These are phyloP conservation scores for Branchellion lobata DNA, from an alignment of 2,888 invertebrate genomes.

Conservation along the genomic window DNA sequence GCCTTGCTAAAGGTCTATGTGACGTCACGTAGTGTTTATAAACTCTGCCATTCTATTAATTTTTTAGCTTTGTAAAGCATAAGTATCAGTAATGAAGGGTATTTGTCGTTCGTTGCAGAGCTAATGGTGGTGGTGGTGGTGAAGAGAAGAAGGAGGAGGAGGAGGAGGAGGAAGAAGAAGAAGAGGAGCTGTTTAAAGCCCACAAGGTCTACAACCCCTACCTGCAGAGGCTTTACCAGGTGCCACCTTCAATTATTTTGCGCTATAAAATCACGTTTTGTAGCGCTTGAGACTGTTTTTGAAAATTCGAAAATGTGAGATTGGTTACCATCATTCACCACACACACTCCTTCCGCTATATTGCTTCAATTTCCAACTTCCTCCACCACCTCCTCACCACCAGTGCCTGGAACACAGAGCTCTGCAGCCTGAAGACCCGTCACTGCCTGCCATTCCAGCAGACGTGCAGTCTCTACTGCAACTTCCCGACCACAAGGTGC, in stretches of 20 bases:
- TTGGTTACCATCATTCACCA: neutral
- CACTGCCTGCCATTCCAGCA: constrained; percentile 65
- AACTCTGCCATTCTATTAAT: too few species aligned
- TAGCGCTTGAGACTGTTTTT: too few species aligned
- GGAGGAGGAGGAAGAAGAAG: constrained; percentile 57
- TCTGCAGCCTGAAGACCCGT: constrained; percentile 67
- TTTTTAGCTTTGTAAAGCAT: too few species aligned
- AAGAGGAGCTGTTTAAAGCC: constrained; percentile 57
- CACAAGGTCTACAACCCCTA: constrained; percentile 61
- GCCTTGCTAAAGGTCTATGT: too few species aligned
- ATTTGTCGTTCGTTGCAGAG: too few species aligned
- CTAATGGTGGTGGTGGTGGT: constrained; percentile 46
- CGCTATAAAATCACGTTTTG: neutral
- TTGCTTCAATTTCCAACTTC: neutral
- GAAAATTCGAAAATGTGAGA: too few species aligned
- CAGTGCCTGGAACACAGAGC: constrained; percentile 68
- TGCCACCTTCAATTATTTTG: constrained; percentile 45
- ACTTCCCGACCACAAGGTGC: constrained; percentile 57
- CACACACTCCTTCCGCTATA: neutral
- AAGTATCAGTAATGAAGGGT: too few species aligned
- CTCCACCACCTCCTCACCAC: constrained; percentile 28
- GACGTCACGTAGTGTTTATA: too few species aligned
- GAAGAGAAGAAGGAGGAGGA: constrained; percentile 35
- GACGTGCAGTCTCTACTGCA: constrained; percentile 57
- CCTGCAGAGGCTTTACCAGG: constrained; percentile 61